Conservation (phyloP, 37 sponge, comb jelly and placozoan species). For the Amphimedon queenslandica region DNA sequence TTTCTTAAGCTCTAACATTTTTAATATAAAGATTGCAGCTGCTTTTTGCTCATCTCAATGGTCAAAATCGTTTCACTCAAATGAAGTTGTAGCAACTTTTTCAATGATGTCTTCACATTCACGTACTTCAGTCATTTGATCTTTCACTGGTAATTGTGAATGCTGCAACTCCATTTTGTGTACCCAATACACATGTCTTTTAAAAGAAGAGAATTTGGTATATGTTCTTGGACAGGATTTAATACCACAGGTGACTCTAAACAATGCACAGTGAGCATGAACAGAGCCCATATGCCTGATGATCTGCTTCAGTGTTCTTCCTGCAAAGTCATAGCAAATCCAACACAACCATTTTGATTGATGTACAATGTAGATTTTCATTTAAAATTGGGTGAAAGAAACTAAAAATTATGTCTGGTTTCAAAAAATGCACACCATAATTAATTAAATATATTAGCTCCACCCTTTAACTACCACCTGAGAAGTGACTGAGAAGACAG, state of each 20-base stretch:
- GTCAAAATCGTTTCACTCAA: too few species aligned
- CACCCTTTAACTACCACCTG: too few species aligned
- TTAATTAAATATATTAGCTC: too few species aligned
- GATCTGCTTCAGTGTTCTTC: conserved; percentile 2
- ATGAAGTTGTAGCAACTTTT: too few species aligned
- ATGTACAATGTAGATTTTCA: too few species aligned
- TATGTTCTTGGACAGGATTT: conserved; percentile 30
- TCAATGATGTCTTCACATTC: too few species aligned
- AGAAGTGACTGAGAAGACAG: neutral
- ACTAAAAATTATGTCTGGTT: too few species aligned
- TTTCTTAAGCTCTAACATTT: conserved; percentile 11
- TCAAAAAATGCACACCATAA: neutral
- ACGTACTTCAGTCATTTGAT: too few species aligned
- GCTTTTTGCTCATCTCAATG: neutral
- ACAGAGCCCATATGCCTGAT: conserved; percentile 38
- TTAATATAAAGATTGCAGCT: conserved; percentile 15
- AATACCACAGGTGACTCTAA: conserved; percentile 50
- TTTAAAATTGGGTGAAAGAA: too few species aligned
- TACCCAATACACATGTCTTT: conserved; percentile 21
- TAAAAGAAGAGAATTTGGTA: conserved; percentile 14
- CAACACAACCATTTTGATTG: too few species aligned
- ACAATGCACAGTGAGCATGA: conserved; percentile 26
- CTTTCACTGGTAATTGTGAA: too few species aligned
- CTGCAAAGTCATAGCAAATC: conserved; percentile 16
- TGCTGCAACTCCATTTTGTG: neutral